Evolutionary conservation across 2,888 invertebrate species (phyloP).

Genomic region (Epinotia nisella): DNA sequence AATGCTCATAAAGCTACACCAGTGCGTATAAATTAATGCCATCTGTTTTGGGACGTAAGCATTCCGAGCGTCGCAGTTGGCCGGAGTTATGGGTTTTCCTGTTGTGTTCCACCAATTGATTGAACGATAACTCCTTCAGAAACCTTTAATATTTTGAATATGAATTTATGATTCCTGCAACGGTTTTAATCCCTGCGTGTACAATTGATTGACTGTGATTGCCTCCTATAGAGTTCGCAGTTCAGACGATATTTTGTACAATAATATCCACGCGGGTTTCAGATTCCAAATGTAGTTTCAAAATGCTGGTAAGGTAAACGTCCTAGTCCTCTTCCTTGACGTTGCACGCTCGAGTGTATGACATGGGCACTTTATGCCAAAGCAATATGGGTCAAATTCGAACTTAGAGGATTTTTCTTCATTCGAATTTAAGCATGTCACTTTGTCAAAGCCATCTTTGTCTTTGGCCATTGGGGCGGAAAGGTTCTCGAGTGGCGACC

Average conservation of each 20-base stretch:
- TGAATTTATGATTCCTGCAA: slow-evolving; percentile 2
- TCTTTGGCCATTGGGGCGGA: no score
- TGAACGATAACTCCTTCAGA: slow-evolving; percentile 13
- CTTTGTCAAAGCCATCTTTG: no score
- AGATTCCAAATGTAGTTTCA: no score
- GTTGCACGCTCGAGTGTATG: no score
- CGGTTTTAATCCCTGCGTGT: slow-evolving; percentile 1
- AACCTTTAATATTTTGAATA: slow-evolving; percentile 4
- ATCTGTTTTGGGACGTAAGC: slow-evolving; percentile 43
- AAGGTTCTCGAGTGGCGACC: no score
- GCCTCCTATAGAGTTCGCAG: not conserved
- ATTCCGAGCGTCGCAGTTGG: slow-evolving; percentile 11
- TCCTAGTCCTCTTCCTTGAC: no score
- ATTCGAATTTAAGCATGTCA: no score
- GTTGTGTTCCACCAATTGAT: slow-evolving; percentile 13
- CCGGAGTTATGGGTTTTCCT: slow-evolving; percentile 12
- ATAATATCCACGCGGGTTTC: no score
- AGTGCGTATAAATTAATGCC: slow-evolving; percentile 40
- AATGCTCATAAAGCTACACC: slow-evolving; percentile 34
- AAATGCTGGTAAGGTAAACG: no score
- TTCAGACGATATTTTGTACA: not conserved
- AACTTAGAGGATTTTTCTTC: no score
- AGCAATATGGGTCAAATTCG: no score
- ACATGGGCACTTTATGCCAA: no score
- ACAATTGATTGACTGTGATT: not conserved